Percentiles rank a stretch among this genome's conserved stretches.
phyloP scores from a whole-genome alignment of 1,140 invertebrate genomes.

The Zaprionus capensis region DNA sequence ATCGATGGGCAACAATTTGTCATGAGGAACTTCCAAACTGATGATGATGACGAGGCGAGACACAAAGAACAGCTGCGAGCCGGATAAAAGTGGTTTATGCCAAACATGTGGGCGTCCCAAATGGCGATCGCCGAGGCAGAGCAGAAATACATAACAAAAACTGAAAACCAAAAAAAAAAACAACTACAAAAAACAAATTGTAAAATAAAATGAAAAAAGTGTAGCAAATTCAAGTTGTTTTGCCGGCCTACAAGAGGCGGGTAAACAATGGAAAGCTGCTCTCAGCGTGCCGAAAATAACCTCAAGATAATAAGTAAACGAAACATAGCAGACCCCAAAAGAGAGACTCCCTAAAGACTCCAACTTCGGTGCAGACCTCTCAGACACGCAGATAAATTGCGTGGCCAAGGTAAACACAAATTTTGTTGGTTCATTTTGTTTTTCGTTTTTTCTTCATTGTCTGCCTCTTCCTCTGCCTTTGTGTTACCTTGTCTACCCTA shows the following conservation, averaged over 20 bases:
- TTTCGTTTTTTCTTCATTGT: conserved; percentile 9
- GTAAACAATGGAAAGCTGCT: conserved; percentile 49
- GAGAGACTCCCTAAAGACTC: conserved; percentile 8
- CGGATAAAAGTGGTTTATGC: conserved; percentile 36
- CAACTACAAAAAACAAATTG: background rate
- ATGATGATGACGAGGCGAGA: background rate
- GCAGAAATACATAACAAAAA: background rate
- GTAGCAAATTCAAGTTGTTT: conserved; percentile 44
- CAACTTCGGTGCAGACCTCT: conserved; percentile 4
- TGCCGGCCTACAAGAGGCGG: conserved; percentile 42
- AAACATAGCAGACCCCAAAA: conserved; percentile 12
- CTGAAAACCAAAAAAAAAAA: conserved; percentile 13
- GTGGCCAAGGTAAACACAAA: conserved; percentile 50
- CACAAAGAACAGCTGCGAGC: conserved; percentile 26
- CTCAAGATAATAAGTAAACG: conserved; percentile 38
- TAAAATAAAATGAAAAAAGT: conserved; percentile 33
- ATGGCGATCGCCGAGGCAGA: background rate
- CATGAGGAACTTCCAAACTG: conserved; percentile 52
- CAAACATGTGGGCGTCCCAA: conserved; percentile 31
- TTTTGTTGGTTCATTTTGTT: conserved; percentile 6
- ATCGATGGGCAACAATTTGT: conserved; percentile 58
- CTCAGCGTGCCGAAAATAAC: conserved; percentile 38
- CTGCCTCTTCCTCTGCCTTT: background rate
- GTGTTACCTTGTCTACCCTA: conserved; percentile 27
- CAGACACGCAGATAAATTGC: conserved; percentile 40